Base-by-base conservation (phyloP, 2,797 vertebrate genomes). In the Galago senegalensis region DNA sequence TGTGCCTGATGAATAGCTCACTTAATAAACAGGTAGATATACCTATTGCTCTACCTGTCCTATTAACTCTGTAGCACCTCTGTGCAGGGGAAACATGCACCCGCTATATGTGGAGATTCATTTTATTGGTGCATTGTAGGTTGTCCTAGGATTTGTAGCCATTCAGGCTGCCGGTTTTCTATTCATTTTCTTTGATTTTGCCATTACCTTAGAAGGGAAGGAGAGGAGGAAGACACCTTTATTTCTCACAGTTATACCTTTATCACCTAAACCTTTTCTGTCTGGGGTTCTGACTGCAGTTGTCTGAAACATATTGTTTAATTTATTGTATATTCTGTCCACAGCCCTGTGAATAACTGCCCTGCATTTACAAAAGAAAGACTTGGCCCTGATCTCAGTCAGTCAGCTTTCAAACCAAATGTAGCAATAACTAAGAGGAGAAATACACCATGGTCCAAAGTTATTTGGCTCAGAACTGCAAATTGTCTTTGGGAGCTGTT, bases 111-210 rank as follows among this genome's bases (percentile, higher is more conserved):
- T 29, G 61, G 53, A n/a, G 20, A 79, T n/a, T 75, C 8, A 60
- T 67, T 84, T 18, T 88, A 25, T 69, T 49, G 2, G 27, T 31
- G 1, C 29, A 16, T 40, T 83, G n/a, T 49, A 60, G 58, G 18
- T 34, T 77, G 69, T 9, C 12, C 31, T 77, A 69, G 20, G 11
- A 56, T 61, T 63, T 63, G 31, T 34, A 73, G 34, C 23, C 25
- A 77, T 92, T 34, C 21, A 73, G 12, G 34, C 4, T 34, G 34
- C 27, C 72, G 7, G 27, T 25, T 63, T 60, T 58, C 49, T 77
- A 37, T 87, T 75, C 21, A 43, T 90, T 89, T 29, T 88, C n/a
- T n/a, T 88, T 91, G 37, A 90, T 2, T 3, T 85, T 85, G 40
- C 40, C 60, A 81, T 91, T n/a, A 82, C 21, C 17, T 11, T 82